Evolutionary conservation across 2,113 vertebrate genomes (phyloP).

Genomic region (Atrichornis clamosus): DNA sequence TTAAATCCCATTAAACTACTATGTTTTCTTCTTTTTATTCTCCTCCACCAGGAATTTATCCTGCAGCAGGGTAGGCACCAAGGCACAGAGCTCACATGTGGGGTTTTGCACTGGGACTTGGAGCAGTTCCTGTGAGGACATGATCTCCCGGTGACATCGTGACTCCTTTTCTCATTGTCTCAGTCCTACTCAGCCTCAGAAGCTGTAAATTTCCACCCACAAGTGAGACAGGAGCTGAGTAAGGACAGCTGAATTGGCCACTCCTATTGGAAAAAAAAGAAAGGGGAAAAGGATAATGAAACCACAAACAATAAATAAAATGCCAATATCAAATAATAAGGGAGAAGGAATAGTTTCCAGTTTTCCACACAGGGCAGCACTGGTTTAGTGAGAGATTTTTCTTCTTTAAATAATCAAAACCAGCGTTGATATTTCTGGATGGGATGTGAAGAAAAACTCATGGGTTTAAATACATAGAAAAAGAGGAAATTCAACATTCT

Average conservation of each 20-base stretch:
- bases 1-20: neutral
- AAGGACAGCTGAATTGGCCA: neutral
- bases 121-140: neutral
- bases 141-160: neutral
- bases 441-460: neutral
- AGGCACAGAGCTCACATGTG: neutral
- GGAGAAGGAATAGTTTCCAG: neutral
- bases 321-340: neutral
- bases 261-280: neutral
- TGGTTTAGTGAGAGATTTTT: neutral
- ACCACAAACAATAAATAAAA: neutral
- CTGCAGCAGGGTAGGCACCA: neutral
- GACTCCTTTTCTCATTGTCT: neutral
- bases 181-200: neutral
- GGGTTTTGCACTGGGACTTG: neutral
- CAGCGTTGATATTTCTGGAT: neutral
- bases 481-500: neutral
- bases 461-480: neutral
- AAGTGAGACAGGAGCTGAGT: neutral
- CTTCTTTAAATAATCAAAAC: neutral
- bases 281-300: neutral
- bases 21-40: neutral
- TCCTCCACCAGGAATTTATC: neutral
- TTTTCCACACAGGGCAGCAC: neutral
- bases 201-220: conserved; percentile 23